Conservation (phyloP, 2,888 invertebrate species). For the Caenorhabditis becei region DNA sequence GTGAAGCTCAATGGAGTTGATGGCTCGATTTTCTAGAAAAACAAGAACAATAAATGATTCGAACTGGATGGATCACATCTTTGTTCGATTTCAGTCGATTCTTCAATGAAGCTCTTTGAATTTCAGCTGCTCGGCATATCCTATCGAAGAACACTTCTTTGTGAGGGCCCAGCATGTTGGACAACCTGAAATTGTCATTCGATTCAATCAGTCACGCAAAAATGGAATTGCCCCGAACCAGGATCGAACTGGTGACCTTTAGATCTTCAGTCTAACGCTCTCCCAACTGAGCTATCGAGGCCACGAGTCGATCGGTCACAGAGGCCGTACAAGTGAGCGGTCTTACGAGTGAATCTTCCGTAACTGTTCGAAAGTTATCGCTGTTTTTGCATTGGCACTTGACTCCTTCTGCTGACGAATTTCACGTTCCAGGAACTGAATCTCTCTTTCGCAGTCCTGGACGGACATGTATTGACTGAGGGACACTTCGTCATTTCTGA, state of each 20-base stretch:
- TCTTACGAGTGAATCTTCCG: constrained; percentile 67
- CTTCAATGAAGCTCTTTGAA: constrained; percentile 71
- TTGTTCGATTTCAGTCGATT: constrained; percentile 72
- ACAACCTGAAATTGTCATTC: constrained; percentile 66
- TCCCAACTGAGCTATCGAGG: constrained; percentile 81
- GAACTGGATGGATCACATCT: constrained; percentile 40
- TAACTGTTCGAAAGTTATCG: constrained; percentile 71
- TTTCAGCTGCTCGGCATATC: constrained; percentile 72
- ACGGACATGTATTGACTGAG: constrained; percentile 38
- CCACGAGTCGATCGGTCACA: background rate
- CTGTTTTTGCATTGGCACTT: constrained; percentile 70
- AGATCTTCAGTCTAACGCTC: constrained; percentile 82
- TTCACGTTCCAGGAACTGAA: constrained; percentile 65
- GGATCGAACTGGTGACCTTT: constrained; percentile 81
- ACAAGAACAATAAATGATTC: background rate
- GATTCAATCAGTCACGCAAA: background rate
- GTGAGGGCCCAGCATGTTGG: constrained; percentile 66
- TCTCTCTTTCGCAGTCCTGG: constrained; percentile 66
- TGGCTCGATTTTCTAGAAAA: constrained; percentile 43
- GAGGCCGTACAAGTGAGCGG: background rate
- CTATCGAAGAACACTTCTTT: constrained; percentile 70
- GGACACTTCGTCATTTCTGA: constrained; percentile 37
- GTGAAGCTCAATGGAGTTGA: constrained; percentile 20
- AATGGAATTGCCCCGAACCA: constrained; percentile 77
- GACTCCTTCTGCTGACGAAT: constrained; percentile 72